Percentiles rank a stretch among this genome's conserved stretches.
phyloP scores from a whole-genome alignment of 2,113 vertebrate species.

The Eublepharis macularius region DNA sequence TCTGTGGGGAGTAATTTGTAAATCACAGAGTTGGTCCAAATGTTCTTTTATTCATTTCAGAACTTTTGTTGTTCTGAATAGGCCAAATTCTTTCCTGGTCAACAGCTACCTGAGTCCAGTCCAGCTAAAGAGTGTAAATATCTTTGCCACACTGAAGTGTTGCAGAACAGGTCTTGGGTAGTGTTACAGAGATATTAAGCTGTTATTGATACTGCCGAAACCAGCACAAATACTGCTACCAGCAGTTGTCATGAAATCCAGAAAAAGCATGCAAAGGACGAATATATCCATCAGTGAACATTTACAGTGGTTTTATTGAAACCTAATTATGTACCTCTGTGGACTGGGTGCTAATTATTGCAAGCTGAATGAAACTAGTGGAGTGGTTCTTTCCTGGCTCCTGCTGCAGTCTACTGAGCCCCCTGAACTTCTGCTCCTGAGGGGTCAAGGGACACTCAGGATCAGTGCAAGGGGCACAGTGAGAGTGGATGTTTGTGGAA shows the following conservation, averaged over 20 bases:
- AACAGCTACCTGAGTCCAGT: conserved; percentile 1
- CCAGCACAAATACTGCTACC: background rate
- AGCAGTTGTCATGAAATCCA: background rate
- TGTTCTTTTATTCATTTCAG: background rate
- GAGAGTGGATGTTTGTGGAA: too few relatives aligned
- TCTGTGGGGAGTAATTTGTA: background rate
- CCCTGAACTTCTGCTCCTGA: too few relatives aligned
- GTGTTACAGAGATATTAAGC: background rate
- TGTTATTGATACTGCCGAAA: background rate
- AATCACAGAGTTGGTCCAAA: background rate
- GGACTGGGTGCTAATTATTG: too few relatives aligned
- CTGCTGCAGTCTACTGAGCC: too few relatives aligned
- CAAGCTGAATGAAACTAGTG: too few relatives aligned
- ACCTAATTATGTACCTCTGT: background rate
- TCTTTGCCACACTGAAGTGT: background rate
- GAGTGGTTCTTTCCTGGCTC: too few relatives aligned
- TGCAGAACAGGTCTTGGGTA: background rate
- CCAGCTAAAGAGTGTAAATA: background rate
- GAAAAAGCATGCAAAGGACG: background rate
- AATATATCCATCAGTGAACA: background rate
- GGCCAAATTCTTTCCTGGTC: background rate
- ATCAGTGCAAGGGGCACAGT: too few relatives aligned
- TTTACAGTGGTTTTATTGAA: background rate
- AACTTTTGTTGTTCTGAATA: conserved; percentile 23
- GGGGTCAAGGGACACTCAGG: too few relatives aligned